A percentile compares a stretch with the other conserved stretches of the same genome.
Conservation (phyloP, 2,888 invertebrate species). For the Cryptocephalus moraei region DNA sequence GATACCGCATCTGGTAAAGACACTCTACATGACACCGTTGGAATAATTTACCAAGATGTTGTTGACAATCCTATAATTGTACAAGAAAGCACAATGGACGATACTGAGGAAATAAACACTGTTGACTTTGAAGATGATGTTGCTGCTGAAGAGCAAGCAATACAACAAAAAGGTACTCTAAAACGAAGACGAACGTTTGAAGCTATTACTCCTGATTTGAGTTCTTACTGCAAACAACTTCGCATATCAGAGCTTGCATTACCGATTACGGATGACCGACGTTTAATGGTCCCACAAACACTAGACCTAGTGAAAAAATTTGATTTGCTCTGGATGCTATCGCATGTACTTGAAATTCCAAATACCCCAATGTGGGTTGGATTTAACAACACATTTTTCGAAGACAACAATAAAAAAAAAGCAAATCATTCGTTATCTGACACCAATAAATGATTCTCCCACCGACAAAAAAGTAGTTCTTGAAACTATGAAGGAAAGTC, state of each 20-base stretch:
- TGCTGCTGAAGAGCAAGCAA: not conserved
- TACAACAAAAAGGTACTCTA: constrained; percentile 1
- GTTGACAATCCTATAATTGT: constrained; percentile 14
- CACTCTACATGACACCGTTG: too few species aligned
- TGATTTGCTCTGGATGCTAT: constrained; percentile 12
- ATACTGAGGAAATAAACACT: constrained; percentile 4
- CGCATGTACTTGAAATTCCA: constrained; percentile 16
- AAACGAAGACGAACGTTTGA: constrained; percentile 5
- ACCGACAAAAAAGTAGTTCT: not conserved
- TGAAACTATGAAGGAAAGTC: not conserved
- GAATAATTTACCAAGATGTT: too few species aligned
- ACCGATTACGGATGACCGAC: not conserved
- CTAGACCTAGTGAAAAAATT: not conserved
- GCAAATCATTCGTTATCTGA: constrained; percentile 23
- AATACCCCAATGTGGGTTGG: constrained; percentile 28
- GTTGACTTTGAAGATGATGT: not conserved
- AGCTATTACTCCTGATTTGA: constrained; percentile 1
- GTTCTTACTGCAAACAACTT: constrained; percentile 4
- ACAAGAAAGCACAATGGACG: constrained; percentile 12
- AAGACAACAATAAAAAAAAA: constrained; percentile 11
- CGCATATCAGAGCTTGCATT: constrained; percentile 1
- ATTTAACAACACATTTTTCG: constrained; percentile 17
- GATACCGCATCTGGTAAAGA: too few species aligned
- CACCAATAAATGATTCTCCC: constrained; percentile 24
- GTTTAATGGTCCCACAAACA: not conserved